phyloP scores from a whole-genome alignment of 1,140 invertebrate species.

The Microplitis demolitor region DNA sequence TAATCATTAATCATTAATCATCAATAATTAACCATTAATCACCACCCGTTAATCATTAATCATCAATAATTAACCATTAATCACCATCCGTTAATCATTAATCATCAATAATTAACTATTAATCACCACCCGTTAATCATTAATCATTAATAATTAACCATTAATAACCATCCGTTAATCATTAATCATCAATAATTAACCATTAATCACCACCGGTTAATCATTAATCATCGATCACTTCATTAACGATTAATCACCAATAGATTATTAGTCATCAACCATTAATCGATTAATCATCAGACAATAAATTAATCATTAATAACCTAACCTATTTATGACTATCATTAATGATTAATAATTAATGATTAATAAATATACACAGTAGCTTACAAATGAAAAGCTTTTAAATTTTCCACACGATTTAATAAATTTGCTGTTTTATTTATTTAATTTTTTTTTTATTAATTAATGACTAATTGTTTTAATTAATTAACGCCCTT shows the following conservation, averaged over 20 bases:
- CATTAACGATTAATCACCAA: not conserved
- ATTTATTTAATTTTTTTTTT: slow-evolving; percentile 12
- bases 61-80: not conserved
- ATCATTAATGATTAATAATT: too few species aligned
- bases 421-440: not conserved
- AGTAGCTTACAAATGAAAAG: too few species aligned
- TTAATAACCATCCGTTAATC: not conserved
- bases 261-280: too few species aligned
- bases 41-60: slow-evolving; percentile 19
- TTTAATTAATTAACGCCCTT: slow-evolving; percentile 9
- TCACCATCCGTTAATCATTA: slow-evolving; percentile 24
- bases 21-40: too few species aligned
- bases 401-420: not conserved
- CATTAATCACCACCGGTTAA: not conserved
- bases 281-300: too few species aligned
- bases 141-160: not conserved
- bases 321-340: too few species aligned
- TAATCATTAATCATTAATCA: slow-evolving; percentile 17
- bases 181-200: not conserved
- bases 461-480: not conserved
- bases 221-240: slow-evolving; percentile 23
- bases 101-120: not conserved
- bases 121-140: slow-evolving; percentile 22
- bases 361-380: too few species aligned
- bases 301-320: too few species aligned